Base-by-base conservation (phyloP, 2,888 invertebrate genomes). In the Gryllus longicercus region DNA sequence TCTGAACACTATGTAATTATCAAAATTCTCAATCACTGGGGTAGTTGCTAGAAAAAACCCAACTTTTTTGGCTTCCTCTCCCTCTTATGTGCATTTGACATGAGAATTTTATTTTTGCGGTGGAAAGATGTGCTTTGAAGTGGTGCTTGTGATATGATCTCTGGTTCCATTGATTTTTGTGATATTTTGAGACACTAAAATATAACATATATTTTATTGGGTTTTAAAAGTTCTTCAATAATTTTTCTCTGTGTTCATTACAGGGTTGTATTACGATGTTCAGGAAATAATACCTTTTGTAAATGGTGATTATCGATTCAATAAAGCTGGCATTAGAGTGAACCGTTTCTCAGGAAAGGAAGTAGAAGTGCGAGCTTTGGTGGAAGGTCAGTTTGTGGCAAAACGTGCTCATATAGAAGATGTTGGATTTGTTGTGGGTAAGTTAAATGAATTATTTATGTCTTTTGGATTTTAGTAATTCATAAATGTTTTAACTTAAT, bases 341-440 rank as follows among this genome's bases (percentile, higher is more conserved):
- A 81, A 84, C 2, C 85, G 86, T 77, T 90, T 90, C 84, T 82
- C 86, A 88, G 84, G 91, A 87, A 84, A 90, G 76, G 94, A 94
- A 88, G 91, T 92, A 77, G 97, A 98, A 88, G 94, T 96, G 25
- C 90, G 98, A 83, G 97, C 98, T 4, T 87, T 97, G 76, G 89
- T 99, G 75, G 99, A 99, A 88, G 96, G 97, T 0, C 98, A 98
- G 88, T 96, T 97, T 86, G 86, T 98, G 51, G 94, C 95, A 0
- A 91, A 94, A 82, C 88, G 96, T 80, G 92, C 93, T 2, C 93
- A 97, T 85, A 93, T 95, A 0, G 93, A 94, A 86, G 93, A 94
- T 83, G 91, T 95, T 88, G 96, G 95, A n/a, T 93, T 94, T 85
- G 87, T 86, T 77, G 90, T 94, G 75, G 93, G 93, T 92, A 85